phyloP scores from a whole-genome alignment of 2,113 vertebrate species.

The Micromys minutus region DNA sequence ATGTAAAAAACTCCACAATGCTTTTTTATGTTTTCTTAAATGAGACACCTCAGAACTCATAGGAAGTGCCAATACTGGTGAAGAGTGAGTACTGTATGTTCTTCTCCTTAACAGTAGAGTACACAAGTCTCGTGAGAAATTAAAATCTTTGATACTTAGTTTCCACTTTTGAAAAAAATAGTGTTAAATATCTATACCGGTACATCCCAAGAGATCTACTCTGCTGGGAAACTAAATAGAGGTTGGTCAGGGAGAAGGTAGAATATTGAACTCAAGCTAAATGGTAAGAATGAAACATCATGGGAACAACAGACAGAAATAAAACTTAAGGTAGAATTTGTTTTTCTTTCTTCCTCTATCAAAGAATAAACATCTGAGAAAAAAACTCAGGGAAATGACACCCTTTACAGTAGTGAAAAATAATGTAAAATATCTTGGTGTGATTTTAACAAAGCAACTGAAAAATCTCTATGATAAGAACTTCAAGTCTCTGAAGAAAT shows the following conservation, averaged over 20 bases:
- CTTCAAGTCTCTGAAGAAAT: too few relatives aligned
- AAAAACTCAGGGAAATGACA: too few relatives aligned
- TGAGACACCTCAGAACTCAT: not conserved
- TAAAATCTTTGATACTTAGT: not conserved
- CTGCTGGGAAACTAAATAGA: too few relatives aligned
- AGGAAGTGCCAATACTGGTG: not conserved
- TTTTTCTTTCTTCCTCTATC: too few relatives aligned
- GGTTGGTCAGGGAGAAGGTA: too few relatives aligned
- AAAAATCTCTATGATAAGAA: too few relatives aligned
- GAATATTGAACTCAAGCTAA: not conserved
- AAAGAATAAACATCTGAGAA: too few relatives aligned
- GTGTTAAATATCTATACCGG: not conserved
- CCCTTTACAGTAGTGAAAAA: too few relatives aligned
- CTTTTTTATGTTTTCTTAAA: not conserved
- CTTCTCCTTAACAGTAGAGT: not conserved
- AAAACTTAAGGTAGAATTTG: not conserved
- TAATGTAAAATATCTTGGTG: too few relatives aligned
- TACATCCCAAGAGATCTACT: too few relatives aligned
- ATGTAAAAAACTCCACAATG: not conserved
- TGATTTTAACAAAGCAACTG: too few relatives aligned
- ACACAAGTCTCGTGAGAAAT: not conserved
- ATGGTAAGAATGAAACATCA: not conserved
- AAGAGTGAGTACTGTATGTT: not conserved
- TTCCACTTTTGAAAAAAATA: not conserved
- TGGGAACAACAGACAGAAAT: not conserved